Conservation (phyloP, 2,113 vertebrate genomes). For the Antechinus flavipes region DNA sequence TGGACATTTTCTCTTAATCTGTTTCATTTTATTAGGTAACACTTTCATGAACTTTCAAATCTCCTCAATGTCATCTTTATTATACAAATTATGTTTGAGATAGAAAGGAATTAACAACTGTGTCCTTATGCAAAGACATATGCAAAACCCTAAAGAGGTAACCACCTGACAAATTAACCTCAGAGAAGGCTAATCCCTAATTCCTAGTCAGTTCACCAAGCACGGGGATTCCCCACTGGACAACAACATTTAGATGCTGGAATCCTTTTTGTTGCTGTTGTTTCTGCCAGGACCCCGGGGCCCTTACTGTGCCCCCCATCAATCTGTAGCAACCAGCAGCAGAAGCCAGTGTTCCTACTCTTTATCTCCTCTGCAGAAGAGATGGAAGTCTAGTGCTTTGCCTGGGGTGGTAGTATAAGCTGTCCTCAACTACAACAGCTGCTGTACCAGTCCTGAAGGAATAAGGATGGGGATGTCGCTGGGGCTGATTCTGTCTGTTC, state of each 20-base stretch:
- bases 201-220: not conserved
- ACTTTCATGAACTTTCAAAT: not conserved
- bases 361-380: not conserved
- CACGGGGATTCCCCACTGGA: not conserved
- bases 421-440: not conserved
- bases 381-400: not conserved
- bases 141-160: not conserved
- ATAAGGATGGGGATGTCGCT: not conserved
- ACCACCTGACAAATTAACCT: not conserved
- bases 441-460: not conserved
- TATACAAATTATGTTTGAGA: not conserved
- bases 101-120: not conserved
- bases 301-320: not conserved
- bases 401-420: not conserved
- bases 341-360: not conserved
- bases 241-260: not conserved
- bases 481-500: not conserved
- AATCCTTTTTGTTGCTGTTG: not conserved
- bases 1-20: not conserved
- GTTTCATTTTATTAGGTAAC: not conserved
- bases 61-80: not conserved
- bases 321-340: not conserved
- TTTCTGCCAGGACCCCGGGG: not conserved
- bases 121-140: not conserved
- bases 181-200: not conserved